phyloP scores from a whole-genome alignment of 2,113 vertebrate genomes.

The Okapia johnstoni region DNA sequence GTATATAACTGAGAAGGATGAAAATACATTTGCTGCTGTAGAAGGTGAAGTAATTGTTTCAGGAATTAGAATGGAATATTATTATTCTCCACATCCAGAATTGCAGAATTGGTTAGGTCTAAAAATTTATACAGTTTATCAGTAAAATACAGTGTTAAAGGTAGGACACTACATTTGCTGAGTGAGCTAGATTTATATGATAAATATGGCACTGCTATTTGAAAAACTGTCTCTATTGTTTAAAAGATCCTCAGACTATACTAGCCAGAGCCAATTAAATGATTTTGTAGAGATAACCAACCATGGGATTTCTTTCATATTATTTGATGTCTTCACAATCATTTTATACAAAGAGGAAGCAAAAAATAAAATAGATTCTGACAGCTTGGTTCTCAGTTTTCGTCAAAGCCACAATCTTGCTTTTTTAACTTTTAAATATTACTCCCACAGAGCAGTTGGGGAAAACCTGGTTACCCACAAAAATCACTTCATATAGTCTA shows the following conservation, averaged over 20 bases:
- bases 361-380: conserved; percentile 27
- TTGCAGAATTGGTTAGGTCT: background rate
- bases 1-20: conserved; percentile 26
- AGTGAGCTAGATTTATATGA: conserved; percentile 22
- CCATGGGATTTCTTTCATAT: conserved; percentile 39
- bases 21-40: conserved; percentile 41
- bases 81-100: background rate
- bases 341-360: conserved; percentile 25
- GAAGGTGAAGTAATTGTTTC: conserved; percentile 40
- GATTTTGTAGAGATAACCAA: background rate
- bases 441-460: background rate
- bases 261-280: conserved; percentile 42
- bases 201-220: conserved; percentile 18
- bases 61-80: conserved; percentile 37
- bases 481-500: background rate
- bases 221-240: conserved; percentile 29
- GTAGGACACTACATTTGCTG: background rate
- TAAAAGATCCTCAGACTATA: conserved; percentile 41
- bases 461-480: background rate
- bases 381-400: conserved; percentile 20
- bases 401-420: background rate
- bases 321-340: conserved; percentile 24
- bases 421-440: conserved; percentile 18
- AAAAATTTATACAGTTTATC: background rate
- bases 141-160: background rate